Evolutionary conservation across 2,113 vertebrate genomes (phyloP).

Genomic region (Oophaga pumilio): DNA sequence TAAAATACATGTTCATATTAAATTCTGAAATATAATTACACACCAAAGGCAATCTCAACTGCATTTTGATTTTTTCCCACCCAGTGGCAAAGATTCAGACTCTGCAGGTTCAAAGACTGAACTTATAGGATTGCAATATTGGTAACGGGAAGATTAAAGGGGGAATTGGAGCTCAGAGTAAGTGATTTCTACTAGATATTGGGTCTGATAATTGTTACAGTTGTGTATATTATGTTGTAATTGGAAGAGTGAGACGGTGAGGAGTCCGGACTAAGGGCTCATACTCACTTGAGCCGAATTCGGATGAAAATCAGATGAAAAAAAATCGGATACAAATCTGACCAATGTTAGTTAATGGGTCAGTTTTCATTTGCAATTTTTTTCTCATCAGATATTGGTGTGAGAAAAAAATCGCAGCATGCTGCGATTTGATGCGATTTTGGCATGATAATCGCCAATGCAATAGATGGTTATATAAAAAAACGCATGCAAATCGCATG

Average conservation of each 20-base stretch:
- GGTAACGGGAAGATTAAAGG: slow-evolving; percentile 2
- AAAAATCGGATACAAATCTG: too few relatives aligned
- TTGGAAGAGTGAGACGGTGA: neutral
- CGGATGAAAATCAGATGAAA: too few relatives aligned
- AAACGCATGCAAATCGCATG: too few relatives aligned
- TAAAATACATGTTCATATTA: slow-evolving; percentile 41
- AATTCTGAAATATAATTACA: slow-evolving; percentile 35
- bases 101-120: neutral
- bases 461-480: too few relatives aligned
- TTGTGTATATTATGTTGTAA: neutral
- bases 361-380: too few relatives aligned
- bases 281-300: too few relatives aligned
- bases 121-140: neutral
- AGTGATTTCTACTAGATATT: neutral
- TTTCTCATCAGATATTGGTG: too few relatives aligned
- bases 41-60: neutral
- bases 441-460: too few relatives aligned
- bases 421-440: too few relatives aligned
- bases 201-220: neutral
- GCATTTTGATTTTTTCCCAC: neutral
- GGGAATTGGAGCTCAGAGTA: neutral
- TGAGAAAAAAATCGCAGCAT: too few relatives aligned
- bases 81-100: neutral
- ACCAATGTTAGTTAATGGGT: too few relatives aligned
- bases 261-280: too few relatives aligned